Conservation (phyloP, 2,888 invertebrate genomes). For the Blastobasis lacticolella region DNA sequence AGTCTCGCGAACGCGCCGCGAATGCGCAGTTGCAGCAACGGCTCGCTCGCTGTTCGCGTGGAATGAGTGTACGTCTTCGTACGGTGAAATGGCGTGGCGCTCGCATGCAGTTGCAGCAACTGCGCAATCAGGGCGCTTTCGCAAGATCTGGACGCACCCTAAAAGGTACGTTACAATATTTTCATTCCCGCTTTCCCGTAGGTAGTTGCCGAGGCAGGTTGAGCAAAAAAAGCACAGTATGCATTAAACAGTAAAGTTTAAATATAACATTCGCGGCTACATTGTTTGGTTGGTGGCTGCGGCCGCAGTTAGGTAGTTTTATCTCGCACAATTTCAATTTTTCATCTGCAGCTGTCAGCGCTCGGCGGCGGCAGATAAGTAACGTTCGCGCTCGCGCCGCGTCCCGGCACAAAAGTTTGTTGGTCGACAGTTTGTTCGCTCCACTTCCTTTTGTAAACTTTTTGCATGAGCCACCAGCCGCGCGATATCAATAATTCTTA, state of each 20-base stretch:
- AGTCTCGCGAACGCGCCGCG: no score
- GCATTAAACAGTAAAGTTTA: constrained; percentile 14
- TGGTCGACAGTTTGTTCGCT: constrained; percentile 65
- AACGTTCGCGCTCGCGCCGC: constrained; percentile 60
- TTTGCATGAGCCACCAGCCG: constrained; percentile 55
- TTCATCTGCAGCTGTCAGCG: constrained; percentile 74
- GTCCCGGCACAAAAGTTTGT: constrained; percentile 63
- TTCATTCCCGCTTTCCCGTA: no score
- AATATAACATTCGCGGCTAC: constrained; percentile 37
- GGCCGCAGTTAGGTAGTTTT: constrained; percentile 69
- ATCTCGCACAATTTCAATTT: constrained; percentile 75
- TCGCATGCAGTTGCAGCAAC: no score
- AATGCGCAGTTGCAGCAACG: no score
- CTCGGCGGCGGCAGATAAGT: constrained; percentile 64
- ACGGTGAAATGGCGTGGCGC: no score
- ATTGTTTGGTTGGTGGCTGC: constrained; percentile 54
- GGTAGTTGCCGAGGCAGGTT: no score
- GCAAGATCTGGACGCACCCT: no score
- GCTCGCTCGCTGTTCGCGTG: no score
- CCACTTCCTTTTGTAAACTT: constrained; percentile 69
- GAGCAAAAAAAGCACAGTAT: no score
- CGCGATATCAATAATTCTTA: constrained; percentile 67
- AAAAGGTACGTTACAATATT: no score
- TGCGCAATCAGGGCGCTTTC: no score
- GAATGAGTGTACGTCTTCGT: no score